Evolutionary conservation across 2,888 invertebrate genomes (phyloP).

Genomic region (Eulithis prunata): DNA sequence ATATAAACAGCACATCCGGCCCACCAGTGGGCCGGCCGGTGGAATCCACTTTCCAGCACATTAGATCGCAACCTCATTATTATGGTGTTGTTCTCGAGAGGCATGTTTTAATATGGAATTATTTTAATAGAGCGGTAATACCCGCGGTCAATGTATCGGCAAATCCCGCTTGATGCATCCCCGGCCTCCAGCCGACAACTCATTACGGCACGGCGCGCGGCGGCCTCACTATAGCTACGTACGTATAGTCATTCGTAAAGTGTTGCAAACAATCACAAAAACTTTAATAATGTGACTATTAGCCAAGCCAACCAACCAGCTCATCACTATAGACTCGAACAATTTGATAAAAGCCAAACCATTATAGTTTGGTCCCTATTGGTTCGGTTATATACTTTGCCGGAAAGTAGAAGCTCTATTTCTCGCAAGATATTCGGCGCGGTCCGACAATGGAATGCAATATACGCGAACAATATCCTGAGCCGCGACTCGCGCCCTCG

Average conservation of each 20-base stretch:
- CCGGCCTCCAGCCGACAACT: background rate
- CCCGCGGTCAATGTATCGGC: constrained; percentile 7
- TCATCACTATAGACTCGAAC: background rate
- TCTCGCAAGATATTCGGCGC: constrained; percentile 18
- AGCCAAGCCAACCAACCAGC: background rate
- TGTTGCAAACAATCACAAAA: too few species aligned
- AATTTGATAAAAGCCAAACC: background rate
- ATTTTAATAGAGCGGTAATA: constrained; percentile 12
- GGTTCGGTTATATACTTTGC: constrained; percentile 9
- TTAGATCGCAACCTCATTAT: constrained; percentile 3
- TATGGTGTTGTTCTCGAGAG: background rate
- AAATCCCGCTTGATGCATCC: background rate
- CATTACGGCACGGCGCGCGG: too few species aligned
- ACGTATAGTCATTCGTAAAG: too few species aligned
- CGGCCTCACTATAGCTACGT: too few species aligned
- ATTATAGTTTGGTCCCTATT: background rate
- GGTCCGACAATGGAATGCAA: constrained; percentile 26
- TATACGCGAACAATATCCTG: constrained; percentile 20
- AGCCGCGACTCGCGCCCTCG: background rate
- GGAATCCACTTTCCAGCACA: constrained; percentile 2
- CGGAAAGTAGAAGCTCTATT: constrained; percentile 20
- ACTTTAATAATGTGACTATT: background rate
- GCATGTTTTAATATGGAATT: constrained; percentile 19
- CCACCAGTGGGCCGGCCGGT: too few species aligned
- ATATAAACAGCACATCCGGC: background rate